These are phyloP conservation scores for Aplysina aerophoba DNA, from an alignment of 37 sponge, comb jelly and placozoan genomes.

Conservation along the genomic window DNA sequence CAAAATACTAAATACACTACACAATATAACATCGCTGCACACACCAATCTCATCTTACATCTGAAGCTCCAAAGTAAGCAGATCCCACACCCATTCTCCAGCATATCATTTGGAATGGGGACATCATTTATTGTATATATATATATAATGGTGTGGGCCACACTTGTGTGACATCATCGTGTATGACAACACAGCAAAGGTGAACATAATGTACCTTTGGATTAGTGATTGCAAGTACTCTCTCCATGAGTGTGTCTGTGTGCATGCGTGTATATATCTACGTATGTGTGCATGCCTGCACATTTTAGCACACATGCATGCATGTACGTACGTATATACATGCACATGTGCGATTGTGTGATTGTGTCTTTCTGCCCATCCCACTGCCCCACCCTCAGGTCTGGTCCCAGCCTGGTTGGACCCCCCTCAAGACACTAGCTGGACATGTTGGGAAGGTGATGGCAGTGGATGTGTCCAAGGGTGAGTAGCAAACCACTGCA, in stretches of 20 bases:
- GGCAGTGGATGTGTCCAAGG: conserved; percentile 91
- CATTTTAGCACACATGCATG: no score
- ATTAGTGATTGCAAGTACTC: no score
- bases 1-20: no score
- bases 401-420: conserved; percentile 97
- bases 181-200: conserved; percentile 95
- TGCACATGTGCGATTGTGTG: conserved; percentile 6
- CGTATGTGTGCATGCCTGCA: not conserved
- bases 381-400: conserved; percentile 39
- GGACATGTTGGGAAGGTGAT: conserved; percentile 98
- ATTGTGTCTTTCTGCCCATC: no score
- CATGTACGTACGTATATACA: not conserved
- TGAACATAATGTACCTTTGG: no score
- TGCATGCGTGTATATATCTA: conserved; percentile 18
- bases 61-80: no score
- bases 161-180: conserved; percentile 75
- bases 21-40: no score
- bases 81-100: no score
- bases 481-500: no score
- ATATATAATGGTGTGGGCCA: conserved; percentile 2
- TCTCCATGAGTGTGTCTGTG: conserved; percentile 45
- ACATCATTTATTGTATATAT: no score
- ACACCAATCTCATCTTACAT: no score
- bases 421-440: conserved; percentile 92
- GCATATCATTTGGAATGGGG: no score